Percentiles rank a stretch among this genome's conserved stretches.
Conservation (phyloP, 2,113 vertebrate species). For the Scophthalmus maximus region DNA sequence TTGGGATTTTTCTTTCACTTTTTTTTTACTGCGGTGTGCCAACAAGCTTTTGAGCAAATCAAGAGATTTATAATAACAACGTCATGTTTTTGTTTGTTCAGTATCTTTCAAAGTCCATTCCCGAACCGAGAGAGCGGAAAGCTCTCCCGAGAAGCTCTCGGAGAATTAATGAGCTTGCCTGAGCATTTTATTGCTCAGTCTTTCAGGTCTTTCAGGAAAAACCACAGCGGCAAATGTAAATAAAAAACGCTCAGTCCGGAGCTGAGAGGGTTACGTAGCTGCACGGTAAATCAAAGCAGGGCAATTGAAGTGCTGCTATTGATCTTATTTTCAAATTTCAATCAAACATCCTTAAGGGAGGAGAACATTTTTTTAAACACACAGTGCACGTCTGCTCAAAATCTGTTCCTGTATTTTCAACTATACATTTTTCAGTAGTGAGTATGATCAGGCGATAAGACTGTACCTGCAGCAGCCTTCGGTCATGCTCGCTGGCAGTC, state of each 20-base stretch:
- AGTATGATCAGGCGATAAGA: not conserved
- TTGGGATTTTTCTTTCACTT: slow-evolving; percentile 7
- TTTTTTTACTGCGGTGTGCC: slow-evolving; percentile 48
- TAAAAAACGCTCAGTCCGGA: slow-evolving; percentile 48
- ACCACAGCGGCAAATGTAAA: slow-evolving; percentile 62
- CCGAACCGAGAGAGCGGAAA: slow-evolving; percentile 60
- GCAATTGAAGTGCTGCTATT: slow-evolving; percentile 26
- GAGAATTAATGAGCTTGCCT: slow-evolving; percentile 72
- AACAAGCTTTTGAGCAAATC: slow-evolving; percentile 50
- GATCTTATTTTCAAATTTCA: slow-evolving; percentile 62
- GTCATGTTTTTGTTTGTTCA: slow-evolving; percentile 77
- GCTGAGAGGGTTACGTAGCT: slow-evolving; percentile 50
- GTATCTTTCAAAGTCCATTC: slow-evolving; percentile 66
- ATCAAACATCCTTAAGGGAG: slow-evolving; percentile 27
- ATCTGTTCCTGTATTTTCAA: not conserved
- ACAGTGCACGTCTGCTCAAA: too few species aligned
- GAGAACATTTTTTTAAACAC: too few species aligned
- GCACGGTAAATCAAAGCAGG: slow-evolving; percentile 56
- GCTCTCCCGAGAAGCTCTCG: slow-evolving; percentile 70
- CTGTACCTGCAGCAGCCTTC: slow-evolving; percentile 83
- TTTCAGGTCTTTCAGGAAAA: slow-evolving; percentile 68
- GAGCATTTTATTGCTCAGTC: slow-evolving; percentile 63
- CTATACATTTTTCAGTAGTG: not conserved
- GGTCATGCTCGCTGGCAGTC: slow-evolving; percentile 81
- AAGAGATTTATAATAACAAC: slow-evolving; percentile 63